Base-by-base conservation (phyloP, 2,888 invertebrate species). In the Heliconius ethilla region DNA sequence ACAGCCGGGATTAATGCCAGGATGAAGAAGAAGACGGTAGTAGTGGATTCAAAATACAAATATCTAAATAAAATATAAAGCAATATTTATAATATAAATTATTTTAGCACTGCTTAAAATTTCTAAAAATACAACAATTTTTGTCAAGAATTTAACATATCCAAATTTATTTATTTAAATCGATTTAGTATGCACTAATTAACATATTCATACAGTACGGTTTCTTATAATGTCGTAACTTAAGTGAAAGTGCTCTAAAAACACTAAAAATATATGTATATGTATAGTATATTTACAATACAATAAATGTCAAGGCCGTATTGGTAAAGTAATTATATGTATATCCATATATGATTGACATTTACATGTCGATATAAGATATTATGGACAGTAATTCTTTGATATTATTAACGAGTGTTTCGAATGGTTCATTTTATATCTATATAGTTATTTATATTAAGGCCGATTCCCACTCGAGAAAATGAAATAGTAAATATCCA, bases 171-270 rank as follows among this genome's bases (percentile, higher is more conserved):
- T 67, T n/a, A 11, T 10, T 18, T 66, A 22, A 7, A n/a, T 67
- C 22, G 37, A 22, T 37, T 67, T 67, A 67, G 6, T 37, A n/a
- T 67, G 37, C 37, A 67, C 2, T 37, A 37, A n/a, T 67, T 67
- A 67, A 67, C 37, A 67, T 67, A n/a, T 51, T 22, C 1, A 22
- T 22, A 22, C 22, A 6, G 11, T 29, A 29, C 6, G 4, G 5
- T 70, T 13, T 55, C 11, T 45, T 7, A 27, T 51, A 13, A 18
- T 18, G 29, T 27, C 70, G 70, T 51, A 18, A 70, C 22, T 1
- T 70, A 9, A 55, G 70, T 59, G 55, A 72, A 72, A 72, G 70
- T 55, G 55, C 51, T 33, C 29, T 29, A 55, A 59, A 55, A 33
- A 70, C 0, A 7, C 3, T 22, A 55, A 51, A 22, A 70, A 62